A percentile compares a stretch with the other conserved stretches of the same genome.
Evolutionary conservation across 2,113 vertebrate species (phyloP).

Genomic region (Oxygymnocypris stewartii): DNA sequence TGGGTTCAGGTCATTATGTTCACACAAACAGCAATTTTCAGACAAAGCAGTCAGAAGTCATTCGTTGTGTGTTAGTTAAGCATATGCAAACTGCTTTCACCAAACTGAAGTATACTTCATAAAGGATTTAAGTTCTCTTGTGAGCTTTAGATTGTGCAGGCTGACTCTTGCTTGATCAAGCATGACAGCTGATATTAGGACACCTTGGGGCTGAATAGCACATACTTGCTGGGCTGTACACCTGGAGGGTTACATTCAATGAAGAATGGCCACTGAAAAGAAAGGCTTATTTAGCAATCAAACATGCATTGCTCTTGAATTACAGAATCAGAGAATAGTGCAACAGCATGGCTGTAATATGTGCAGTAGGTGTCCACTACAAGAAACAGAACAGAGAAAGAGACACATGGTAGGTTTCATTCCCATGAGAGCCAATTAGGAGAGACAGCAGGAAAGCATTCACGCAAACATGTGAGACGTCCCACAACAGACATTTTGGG

Average conservation of each 20-base stretch:
- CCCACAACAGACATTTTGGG: neutral
- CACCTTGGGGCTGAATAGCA: neutral
- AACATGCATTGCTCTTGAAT: neutral
- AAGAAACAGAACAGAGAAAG: neutral
- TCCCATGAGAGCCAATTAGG: slow-evolving; percentile 49
- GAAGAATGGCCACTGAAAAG: neutral
- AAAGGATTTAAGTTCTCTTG: too few species aligned
- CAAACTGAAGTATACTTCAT: too few species aligned
- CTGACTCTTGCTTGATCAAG: too few species aligned
- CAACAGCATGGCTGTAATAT: neutral
- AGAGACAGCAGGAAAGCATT: slow-evolving; percentile 33
- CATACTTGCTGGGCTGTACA: neutral
- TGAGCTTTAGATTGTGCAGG: too few species aligned
- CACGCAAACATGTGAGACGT: slow-evolving; percentile 8
- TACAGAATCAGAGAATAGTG: neutral
- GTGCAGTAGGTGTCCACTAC: neutral
- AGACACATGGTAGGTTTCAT: neutral
- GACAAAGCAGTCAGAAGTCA: too few species aligned
- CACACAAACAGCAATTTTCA: too few species aligned
- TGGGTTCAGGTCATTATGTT: too few species aligned
- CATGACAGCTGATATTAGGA: neutral
- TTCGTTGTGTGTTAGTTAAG: too few species aligned
- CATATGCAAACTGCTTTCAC: neutral
- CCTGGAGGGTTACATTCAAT: neutral
- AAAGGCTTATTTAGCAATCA: neutral